phyloP scores from a whole-genome alignment of 2,888 invertebrate species.

The Ormyrus rosae region DNA sequence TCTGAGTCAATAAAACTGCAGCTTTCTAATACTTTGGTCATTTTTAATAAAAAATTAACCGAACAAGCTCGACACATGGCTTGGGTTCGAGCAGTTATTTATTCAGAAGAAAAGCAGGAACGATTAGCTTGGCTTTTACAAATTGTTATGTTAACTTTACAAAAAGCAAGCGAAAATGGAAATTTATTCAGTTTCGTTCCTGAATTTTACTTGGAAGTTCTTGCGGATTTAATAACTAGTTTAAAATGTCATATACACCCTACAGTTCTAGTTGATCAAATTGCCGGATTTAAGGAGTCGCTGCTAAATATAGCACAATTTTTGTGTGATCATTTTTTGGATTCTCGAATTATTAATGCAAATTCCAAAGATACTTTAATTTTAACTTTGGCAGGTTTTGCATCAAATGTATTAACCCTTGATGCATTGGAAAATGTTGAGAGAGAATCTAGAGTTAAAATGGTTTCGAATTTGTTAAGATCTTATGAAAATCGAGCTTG shows the following conservation, averaged over 20 bases:
- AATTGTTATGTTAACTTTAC: constrained; percentile 80
- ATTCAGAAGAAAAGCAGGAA: constrained; percentile 80
- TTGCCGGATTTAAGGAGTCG: constrained; percentile 79
- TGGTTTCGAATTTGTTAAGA: constrained; percentile 83
- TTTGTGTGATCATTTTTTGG: constrained; percentile 85
- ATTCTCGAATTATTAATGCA: constrained; percentile 84
- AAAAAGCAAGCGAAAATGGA: constrained; percentile 79
- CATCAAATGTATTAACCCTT: constrained; percentile 85
- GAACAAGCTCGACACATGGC: constrained; percentile 82
- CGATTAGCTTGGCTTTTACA: constrained; percentile 81
- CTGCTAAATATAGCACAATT: constrained; percentile 83
- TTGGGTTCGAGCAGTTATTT: constrained; percentile 83
- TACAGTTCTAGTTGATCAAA: constrained; percentile 78
- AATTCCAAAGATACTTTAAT: constrained; percentile 87
- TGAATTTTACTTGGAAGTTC: constrained; percentile 84
- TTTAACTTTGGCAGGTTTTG: constrained; percentile 86
- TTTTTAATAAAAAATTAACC: constrained; percentile 80
- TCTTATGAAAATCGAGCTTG: constrained; percentile 89
- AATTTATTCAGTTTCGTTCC: constrained; percentile 84
- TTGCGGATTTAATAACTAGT: constrained; percentile 81
- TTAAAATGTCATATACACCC: constrained; percentile 82
- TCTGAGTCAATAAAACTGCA: constrained; percentile 77
- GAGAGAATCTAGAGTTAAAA: constrained; percentile 78
- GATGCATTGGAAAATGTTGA: constrained; percentile 84
- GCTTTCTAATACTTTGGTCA: constrained; percentile 78